Evolutionary conservation across 1,140 invertebrate species (phyloP), one percentile per base, ranked within the genome.

Genomic region (Maniola jurtina): DNA sequence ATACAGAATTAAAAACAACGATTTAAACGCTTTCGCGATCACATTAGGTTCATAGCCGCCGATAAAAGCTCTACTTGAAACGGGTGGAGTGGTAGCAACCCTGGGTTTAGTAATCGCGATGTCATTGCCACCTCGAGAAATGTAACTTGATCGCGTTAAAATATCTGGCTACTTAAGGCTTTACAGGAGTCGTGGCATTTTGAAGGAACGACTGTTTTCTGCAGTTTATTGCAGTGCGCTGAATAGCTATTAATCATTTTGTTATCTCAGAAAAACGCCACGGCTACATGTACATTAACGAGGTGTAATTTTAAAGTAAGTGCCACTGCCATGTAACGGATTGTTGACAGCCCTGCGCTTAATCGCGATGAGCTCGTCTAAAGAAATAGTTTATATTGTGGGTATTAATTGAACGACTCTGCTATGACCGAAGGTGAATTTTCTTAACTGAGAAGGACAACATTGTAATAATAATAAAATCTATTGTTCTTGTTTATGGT

Each of bases 41-140:
- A n/a, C n/a, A n/a, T n/a, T n/a, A n/a, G n/a, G n/a, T n/a, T 25
- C 25, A 25, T 2, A 25, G 25, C 25, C 25, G 1, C 4, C 25
- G 25, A 25, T 25, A 10, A 42, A 42, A 42, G 9, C 1, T 42
- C 5, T 42, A 13, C 5, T 42, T 5, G 0, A 10, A 42, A 42
- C 40, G 5, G 13, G 40, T 42, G 4, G 25, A 25, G 25, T 42
- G 25, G 14, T 64, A 40, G 40, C 38, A 64, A n/a, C 62, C 62
- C 62, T 64, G 35, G 9, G 38, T 14, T 47, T 47, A 47, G 34
- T 60, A 57, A 63, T 16, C 48, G 38, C 62, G 54, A 64, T 64
- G 62, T 64, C 62, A 64, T 64, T 64, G 62, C 55, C 54, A 54
- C 62, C 56, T 65, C 47, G 25, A 47, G 57, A 60, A 65, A 65